phyloP scores from a whole-genome alignment of 2,797 vertebrate species.

The Rhabdomys pumilio region DNA sequence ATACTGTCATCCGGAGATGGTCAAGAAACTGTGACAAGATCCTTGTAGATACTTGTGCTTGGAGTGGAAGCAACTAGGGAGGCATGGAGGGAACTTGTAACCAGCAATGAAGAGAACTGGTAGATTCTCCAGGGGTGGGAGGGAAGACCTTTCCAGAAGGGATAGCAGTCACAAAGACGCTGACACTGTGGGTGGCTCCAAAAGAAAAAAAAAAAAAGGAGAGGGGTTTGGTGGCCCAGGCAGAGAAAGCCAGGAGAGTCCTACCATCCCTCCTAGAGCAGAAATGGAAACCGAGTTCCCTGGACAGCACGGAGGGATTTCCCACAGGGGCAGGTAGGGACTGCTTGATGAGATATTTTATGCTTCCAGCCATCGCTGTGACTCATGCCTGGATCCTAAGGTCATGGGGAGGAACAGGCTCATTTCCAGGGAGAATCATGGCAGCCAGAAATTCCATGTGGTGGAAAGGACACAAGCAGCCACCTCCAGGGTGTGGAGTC shows the following conservation, averaged over 20 bases:
- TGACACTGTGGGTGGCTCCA: neutral
- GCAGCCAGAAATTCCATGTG: neutral
- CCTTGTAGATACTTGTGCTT: neutral
- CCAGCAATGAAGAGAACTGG: neutral
- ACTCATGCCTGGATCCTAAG: neutral
- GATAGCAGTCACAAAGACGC: neutral
- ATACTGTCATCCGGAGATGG: neutral
- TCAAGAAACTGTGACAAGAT: neutral
- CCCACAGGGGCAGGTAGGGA: fast-evolving
- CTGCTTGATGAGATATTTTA: neutral
- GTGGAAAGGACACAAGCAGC: fast-evolving
- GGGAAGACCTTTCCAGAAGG: neutral
- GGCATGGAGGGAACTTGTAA: neutral
- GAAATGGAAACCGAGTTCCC: too few species aligned
- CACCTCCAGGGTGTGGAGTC: neutral
- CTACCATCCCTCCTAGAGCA: neutral
- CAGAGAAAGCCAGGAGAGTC: neutral
- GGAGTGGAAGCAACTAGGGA: neutral
- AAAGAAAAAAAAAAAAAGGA: neutral
- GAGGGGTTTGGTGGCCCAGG: neutral
- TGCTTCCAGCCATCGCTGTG: neutral
- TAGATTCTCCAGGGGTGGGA: neutral
- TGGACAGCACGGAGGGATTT: neutral
- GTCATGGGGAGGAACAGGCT: neutral
- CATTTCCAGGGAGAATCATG: fast-evolving